Conservation (phyloP, 2,888 invertebrate genomes). For the Diaprepes abbreviatus region DNA sequence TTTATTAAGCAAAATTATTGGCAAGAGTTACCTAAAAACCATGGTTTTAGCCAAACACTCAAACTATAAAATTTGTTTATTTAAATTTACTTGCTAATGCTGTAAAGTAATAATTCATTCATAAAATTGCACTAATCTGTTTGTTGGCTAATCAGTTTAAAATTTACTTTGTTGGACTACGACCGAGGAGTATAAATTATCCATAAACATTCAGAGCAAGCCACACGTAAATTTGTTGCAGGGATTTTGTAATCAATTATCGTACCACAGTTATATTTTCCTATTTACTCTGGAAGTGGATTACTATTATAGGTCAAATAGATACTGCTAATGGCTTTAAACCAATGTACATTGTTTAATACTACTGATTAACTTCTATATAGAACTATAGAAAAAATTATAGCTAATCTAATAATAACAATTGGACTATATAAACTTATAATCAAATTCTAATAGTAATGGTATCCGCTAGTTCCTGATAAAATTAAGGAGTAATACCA, state of each 20-base stretch:
- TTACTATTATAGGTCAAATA: slow-evolving; percentile 32
- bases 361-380: neutral
- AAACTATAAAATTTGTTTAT: no score
- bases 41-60: no score
- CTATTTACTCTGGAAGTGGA: slow-evolving; percentile 35
- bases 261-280: slow-evolving; percentile 40
- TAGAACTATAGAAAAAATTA: no score
- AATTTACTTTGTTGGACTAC: slow-evolving; percentile 31
- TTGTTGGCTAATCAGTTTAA: slow-evolving; percentile 37
- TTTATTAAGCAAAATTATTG: no score
- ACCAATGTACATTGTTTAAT: slow-evolving; percentile 12
- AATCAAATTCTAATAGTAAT: no score
- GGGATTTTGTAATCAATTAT: slow-evolving; percentile 45
- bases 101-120: slow-evolving; percentile 21
- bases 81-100: neutral
- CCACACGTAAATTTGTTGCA: slow-evolving; percentile 40
- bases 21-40: no score
- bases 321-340: slow-evolving; percentile 34
- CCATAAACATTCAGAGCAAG: slow-evolving; percentile 36
- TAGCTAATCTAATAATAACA: no score
- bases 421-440: no score
- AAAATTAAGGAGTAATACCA: no score
- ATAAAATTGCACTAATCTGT: slow-evolving; percentile 31
- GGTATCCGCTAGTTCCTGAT: no score
- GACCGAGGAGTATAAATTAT: slow-evolving; percentile 42